Base-by-base conservation (phyloP, 2,113 vertebrate genomes). In the Verasper variegatus region DNA sequence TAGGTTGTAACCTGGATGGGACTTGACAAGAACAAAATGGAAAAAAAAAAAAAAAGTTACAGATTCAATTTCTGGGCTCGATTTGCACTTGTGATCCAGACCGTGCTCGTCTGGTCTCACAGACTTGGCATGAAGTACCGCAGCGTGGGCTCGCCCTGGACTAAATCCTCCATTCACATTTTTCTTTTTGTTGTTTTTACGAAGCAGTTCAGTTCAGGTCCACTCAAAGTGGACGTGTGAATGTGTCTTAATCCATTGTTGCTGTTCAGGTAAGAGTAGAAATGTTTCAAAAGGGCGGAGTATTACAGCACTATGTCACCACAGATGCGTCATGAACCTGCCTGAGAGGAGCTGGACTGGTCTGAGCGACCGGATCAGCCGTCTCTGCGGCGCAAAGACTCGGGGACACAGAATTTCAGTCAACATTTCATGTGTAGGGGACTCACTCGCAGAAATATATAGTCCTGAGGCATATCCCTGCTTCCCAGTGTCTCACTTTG, bases 41-140 rank as follows among this genome's bases (percentile, higher is more conserved):
- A 5, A 40, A 56, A 73, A n/a, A 40, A 56, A 73, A n/a, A 54
- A 35, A 51, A 54, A n/a, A 71, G 31, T 52, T 64, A 86, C 86
- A 88, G 74, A 70, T 54, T 1, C 74, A 31, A 68, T 40, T 18
- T 87, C 83, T 83, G 83, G 80, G 58, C 15, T 85, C n/a, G 47
- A 81, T 81, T 89, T 89, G 86, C 90, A 81, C 90, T 89, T 88
- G 77, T 10, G 26, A 68, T 80, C 82, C 81, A 73, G 89, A 60
- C 83, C 13, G 1, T 1, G 8, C 49, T 51, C 35, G 42, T 75
- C 68, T 60, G 88, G 72, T 49, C 55, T 77, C 45, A 35, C 59
- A 66, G 71, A 62, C 68, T 83, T 61, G 71, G 74, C 78, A 77
- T 81, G 74, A 88, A 85, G 78, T 76, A 69, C 70, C 56, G 24